Evolutionary conservation across 2,888 invertebrate genomes (phyloP), one percentile per base, ranked within the genome.

Genomic region (Netelia fuscicornis): DNA sequence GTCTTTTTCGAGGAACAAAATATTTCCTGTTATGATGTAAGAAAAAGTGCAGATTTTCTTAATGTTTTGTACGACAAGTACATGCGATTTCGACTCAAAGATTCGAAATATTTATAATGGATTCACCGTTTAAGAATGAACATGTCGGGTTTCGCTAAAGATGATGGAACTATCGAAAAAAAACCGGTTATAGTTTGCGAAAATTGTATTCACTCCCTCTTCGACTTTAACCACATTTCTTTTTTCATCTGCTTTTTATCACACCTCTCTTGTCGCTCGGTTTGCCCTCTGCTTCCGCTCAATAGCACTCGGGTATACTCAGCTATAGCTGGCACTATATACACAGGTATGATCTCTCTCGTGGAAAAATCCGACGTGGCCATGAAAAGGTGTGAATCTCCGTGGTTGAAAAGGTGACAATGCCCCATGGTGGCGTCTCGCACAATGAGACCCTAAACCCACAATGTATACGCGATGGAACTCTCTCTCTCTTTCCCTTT

Each of bases 341-440:
- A 58, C 58, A 83, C 81, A 86, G 79, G 70, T 58, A 70, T 71
- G 67, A 62, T 74, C 74, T 84, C 60, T 78, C 76, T 79, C 77
- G 89, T 88, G 90, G 90, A 90, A 92, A 83, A 92, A 92, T 92
- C 74, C 76, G 64, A 23, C 90, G 90, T 88, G 87, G 85, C 90
- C 90, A 86, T 91, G 90, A 92, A 92, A 92, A 92, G 93, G 93
- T 92, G 92, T 90, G 92, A 93, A 93, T 92, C 92, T 91, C 91
- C 88, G 87, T 86, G 85, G 65, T 89, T 92, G 89, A 91, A 93
- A 91, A 90, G 91, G 86, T 89, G 91, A 93, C 93, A 92, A 93
- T 92, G 89, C 87, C 80, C 87, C 87, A 89, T 86, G 89, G 89
- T 90, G 86, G 89, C 87, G 84, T 84, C 76, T 84, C 87, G 84